A percentile compares a stretch with the other conserved stretches of the same genome.
These are phyloP conservation scores for Corydoras sp. DNA, from an alignment of 2,113 vertebrate species.

Conservation along the genomic window DNA sequence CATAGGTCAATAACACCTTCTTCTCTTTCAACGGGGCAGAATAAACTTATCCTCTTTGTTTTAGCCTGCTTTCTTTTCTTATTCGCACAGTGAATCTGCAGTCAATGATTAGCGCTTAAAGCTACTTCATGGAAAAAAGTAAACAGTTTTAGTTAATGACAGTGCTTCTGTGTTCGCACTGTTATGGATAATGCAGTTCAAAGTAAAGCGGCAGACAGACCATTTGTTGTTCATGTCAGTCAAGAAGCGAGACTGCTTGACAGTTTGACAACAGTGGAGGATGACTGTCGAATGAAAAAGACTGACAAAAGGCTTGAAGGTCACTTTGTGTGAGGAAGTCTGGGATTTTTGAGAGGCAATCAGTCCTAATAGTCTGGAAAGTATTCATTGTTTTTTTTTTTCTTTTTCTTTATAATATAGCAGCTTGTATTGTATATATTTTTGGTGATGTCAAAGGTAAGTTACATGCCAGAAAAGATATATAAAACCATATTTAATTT, in stretches of 20 bases:
- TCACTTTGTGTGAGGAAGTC: slow-evolving; percentile 21
- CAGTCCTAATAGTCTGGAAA: neutral
- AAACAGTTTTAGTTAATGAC: slow-evolving; percentile 75
- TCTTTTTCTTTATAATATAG: no score
- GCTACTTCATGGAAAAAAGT: slow-evolving; percentile 80
- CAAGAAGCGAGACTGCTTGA: slow-evolving; percentile 52
- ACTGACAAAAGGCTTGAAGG: slow-evolving; percentile 22
- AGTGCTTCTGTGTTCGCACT: slow-evolving; percentile 59
- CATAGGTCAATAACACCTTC: slow-evolving; percentile 98
- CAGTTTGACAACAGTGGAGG: slow-evolving; percentile 47
- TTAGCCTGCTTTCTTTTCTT: slow-evolving; percentile 68
- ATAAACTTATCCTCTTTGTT: slow-evolving; percentile 80
- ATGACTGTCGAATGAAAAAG: slow-evolving; percentile 23
- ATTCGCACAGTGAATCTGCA: slow-evolving; percentile 82
- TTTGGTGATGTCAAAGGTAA: no score
- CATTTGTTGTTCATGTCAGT: slow-evolving; percentile 62
- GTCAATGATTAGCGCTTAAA: slow-evolving; percentile 92
- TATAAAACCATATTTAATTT: no score
- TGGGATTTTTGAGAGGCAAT: neutral
- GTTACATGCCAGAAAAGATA: no score
- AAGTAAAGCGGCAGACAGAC: slow-evolving; percentile 59
- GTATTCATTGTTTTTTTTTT: neutral
- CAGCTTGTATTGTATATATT: no score
- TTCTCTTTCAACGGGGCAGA: slow-evolving; percentile 81
- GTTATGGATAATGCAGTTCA: slow-evolving; percentile 62